Conservation (phyloP, 2,888 invertebrate genomes). For the Syrista parreyssii region DNA sequence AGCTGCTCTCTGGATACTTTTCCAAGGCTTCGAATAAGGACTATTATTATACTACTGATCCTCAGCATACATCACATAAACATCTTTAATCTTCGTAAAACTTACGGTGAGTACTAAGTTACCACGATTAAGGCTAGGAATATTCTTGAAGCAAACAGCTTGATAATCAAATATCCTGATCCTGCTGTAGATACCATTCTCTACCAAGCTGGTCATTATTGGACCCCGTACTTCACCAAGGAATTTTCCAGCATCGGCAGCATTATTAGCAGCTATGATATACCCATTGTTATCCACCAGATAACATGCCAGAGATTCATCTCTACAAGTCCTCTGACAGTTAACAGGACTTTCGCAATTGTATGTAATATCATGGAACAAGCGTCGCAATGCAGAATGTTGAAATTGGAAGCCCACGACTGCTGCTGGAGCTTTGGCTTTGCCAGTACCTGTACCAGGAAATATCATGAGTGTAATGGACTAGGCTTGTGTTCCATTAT, state of each 20-base stretch:
- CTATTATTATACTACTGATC: neutral
- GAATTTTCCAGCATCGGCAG: conserved; percentile 82
- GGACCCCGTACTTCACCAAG: conserved; percentile 86
- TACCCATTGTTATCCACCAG: conserved; percentile 92
- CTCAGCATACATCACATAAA: neutral
- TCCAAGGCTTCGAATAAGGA: conserved; percentile 47
- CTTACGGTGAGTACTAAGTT: conserved; percentile 73
- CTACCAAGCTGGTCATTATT: conserved; percentile 80
- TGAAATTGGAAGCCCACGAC: conserved; percentile 82
- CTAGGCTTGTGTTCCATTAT: neutral
- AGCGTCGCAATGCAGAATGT: conserved; percentile 79
- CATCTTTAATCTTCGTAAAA: conserved; percentile 11
- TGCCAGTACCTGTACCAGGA: conserved; percentile 43
- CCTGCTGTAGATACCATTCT: conserved; percentile 79
- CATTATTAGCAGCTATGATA: conserved; percentile 81
- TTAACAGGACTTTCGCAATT: conserved; percentile 58
- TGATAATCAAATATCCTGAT: conserved; percentile 88
- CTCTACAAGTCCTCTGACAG: conserved; percentile 70
- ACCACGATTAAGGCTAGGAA: conserved; percentile 73
- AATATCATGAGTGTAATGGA: conserved; percentile 23
- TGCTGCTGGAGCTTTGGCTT: conserved; percentile 68
- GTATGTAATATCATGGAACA: conserved; percentile 84
- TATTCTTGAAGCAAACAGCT: conserved; percentile 84
- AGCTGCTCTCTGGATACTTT: conserved; percentile 40
- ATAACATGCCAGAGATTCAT: conserved; percentile 81